Conservation (phyloP, 2,113 vertebrate genomes). For the Ciconia stormi region DNA sequence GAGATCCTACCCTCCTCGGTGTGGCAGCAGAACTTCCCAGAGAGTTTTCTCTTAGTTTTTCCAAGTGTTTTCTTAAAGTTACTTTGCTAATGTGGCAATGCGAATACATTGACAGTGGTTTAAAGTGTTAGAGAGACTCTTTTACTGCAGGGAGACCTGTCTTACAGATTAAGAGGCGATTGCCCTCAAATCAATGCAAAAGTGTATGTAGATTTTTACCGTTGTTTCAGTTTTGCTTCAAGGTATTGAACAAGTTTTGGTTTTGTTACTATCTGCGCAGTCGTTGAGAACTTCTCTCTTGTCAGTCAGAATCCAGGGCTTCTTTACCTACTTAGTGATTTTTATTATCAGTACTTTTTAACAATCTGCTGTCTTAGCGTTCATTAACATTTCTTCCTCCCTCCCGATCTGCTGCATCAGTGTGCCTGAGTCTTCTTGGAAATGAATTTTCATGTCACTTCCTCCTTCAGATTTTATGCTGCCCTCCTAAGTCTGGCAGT, state of each 20-base stretch:
- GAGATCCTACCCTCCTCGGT: neutral
- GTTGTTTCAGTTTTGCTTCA: neutral
- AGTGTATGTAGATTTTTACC: neutral
- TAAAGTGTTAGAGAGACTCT: neutral
- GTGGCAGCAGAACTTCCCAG: conserved; percentile 16
- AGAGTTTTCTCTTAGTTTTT: neutral
- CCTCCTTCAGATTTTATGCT: neutral
- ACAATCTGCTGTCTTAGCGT: neutral
- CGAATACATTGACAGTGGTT: neutral
- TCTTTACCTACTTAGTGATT: neutral
- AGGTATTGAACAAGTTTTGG: neutral
- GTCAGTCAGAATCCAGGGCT: neutral
- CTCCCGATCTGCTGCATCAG: neutral
- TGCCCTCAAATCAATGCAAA: neutral
- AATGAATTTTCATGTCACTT: neutral
- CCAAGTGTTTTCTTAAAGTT: neutral
- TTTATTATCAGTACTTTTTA: neutral
- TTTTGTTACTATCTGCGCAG: neutral
- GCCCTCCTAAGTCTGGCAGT: neutral
- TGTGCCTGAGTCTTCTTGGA: neutral
- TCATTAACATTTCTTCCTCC: neutral
- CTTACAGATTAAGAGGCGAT: neutral
- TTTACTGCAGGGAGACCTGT: neutral
- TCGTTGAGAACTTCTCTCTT: neutral
- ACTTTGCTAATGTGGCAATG: neutral